Evolutionary conservation across 2,888 invertebrate genomes (phyloP).

Genomic region (Nomada goodeniana): DNA sequence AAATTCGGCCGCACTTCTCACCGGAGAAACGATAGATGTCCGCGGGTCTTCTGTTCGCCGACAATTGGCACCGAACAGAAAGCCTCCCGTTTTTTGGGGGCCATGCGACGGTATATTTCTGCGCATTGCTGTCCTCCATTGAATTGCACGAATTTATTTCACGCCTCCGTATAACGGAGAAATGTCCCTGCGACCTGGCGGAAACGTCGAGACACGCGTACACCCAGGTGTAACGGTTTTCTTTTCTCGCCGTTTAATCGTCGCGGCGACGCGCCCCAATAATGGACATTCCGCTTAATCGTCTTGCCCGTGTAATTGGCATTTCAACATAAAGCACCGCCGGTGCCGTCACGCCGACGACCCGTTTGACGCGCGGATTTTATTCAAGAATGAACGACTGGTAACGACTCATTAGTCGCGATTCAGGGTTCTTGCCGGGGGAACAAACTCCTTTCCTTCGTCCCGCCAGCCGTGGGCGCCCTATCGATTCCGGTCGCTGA

Average conservation of each 20-base stretch:
- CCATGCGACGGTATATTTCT: not conserved
- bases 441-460: constrained; percentile 68
- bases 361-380: constrained; percentile 56
- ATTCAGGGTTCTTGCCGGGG: constrained; percentile 68
- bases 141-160: not conserved
- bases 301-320: constrained; percentile 53
- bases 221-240: not conserved
- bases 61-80: not conserved
- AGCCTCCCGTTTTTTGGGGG: not conserved
- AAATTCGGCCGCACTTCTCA: constrained; percentile 39
- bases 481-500: constrained; percentile 65
- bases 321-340: constrained; percentile 42
- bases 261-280: constrained; percentile 38
- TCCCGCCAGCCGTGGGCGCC: constrained; percentile 26
- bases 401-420: constrained; percentile 71
- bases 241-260: constrained; percentile 30
- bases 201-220: not conserved
- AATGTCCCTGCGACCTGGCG: not conserved
- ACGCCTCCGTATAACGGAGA: not conserved
- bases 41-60: constrained; percentile 35
- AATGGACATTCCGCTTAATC: constrained; percentile 59
- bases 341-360: constrained; percentile 45
- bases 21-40: constrained; percentile 43
- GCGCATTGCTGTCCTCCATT: not conserved
- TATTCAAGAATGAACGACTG: constrained; percentile 61